Base-by-base conservation (phyloP, 2,797 vertebrate genomes). In the Margarornis squamiger region DNA sequence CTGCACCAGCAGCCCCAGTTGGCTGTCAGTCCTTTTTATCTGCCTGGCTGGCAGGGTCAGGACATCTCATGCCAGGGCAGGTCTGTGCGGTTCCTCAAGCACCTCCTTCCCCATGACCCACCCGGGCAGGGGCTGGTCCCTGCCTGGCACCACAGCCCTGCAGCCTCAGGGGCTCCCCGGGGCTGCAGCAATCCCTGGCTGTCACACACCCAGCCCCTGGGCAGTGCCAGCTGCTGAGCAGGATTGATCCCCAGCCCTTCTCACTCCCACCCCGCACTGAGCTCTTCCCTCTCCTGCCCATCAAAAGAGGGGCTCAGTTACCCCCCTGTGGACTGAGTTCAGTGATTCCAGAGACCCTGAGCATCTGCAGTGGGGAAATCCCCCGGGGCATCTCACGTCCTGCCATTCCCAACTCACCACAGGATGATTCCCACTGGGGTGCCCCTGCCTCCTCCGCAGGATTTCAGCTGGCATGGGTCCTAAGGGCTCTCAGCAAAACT, bases 81-180 rank as follows among this genome's bases (percentile, higher is more conserved):
- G 30, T 71, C 67, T 30, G 7, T 34, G 43, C 2, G 0, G 20
- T 48, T 45, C 39, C 49, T 36, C 4, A 0, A 76, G 65, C 9
- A 0, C 36, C 34, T 75, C 58, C 81, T 54, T 67, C n/a, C 26
- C 62, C 17, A 29, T 0, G 1, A 78, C 20, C 19, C 34, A 51
- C 38, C 24, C 8, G 63, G 57, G 26, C 12, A 23, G 23, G 32
- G 2, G 21, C 22, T 54, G 45, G 30, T 2, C 0, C 14, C 55
- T 36, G 36, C 66, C 77, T 49, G 9, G 0, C 48, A 36, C 3
- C 10, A 39, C 39, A 51, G 26, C 49, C 49, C 26, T 29, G 49
- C 27, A 51, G 27, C 49, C 27, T 29, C 2, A 0, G 30, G 30
- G 68, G 52, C 43, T 85, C 27, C 17, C 2, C 0, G 30, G 30